A percentile compares a stretch with the other conserved stretches of the same genome.
These are phyloP conservation scores for Akabosia matsudoensis DNA, from an alignment of 1,140 invertebrate species.

Conservation along the genomic window DNA sequence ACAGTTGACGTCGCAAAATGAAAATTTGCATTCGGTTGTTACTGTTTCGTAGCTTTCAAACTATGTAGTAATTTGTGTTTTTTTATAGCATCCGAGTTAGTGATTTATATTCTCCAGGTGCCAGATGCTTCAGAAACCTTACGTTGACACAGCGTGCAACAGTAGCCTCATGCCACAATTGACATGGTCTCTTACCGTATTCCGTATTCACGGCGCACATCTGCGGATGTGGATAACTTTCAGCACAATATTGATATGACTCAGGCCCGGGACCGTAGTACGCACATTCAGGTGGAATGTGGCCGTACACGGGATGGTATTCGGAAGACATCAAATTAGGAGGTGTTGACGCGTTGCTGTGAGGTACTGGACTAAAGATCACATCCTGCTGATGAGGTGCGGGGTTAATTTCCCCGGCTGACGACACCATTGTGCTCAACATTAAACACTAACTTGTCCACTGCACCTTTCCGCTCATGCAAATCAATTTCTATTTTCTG, in stretches of 20 bases:
- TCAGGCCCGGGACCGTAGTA: slow-evolving; percentile 41
- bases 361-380: slow-evolving; percentile 44
- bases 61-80: too few species aligned
- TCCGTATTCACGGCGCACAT: slow-evolving; percentile 45
- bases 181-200: slow-evolving; percentile 47
- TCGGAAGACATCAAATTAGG: slow-evolving; percentile 44
- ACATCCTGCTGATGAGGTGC: slow-evolving; percentile 40
- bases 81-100: too few species aligned
- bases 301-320: slow-evolving; percentile 43
- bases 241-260: slow-evolving; percentile 40
- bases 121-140: too few species aligned
- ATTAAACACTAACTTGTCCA: slow-evolving; percentile 30
- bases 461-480: not conserved
- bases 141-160: too few species aligned
- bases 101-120: too few species aligned
- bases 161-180: too few species aligned
- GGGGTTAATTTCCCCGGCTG: slow-evolving; percentile 42
- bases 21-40: too few species aligned
- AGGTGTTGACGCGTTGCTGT: slow-evolving; percentile 37
- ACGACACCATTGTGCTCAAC: slow-evolving; percentile 46
- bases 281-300: slow-evolving; percentile 39
- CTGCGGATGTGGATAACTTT: slow-evolving; percentile 41
- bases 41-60: too few species aligned
- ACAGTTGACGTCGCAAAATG: too few species aligned
- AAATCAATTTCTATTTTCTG: too few species aligned